Evolutionary conservation across 2,888 invertebrate species (phyloP).

Genomic region (Anorthoa munda): DNA sequence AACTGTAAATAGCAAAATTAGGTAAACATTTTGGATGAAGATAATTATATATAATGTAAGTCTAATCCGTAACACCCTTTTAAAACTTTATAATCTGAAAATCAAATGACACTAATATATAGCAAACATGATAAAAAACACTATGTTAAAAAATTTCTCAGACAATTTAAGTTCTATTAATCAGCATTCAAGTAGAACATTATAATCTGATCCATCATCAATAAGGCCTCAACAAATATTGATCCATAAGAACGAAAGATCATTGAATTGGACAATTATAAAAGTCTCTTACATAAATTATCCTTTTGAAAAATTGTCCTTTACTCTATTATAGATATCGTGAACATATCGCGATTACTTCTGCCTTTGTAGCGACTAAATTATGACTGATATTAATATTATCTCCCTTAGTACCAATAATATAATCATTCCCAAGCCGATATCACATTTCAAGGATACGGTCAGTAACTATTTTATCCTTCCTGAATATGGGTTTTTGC

Average conservation of each 20-base stretch:
- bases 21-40: not conserved
- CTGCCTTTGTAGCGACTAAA: not conserved
- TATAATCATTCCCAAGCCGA: not conserved
- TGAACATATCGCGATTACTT: not conserved
- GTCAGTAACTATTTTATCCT: not conserved
- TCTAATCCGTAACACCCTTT: too few species aligned
- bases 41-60: too few species aligned
- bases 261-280: not conserved
- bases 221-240: conserved; percentile 7
- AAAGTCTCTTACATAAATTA: not conserved
- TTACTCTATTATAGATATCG: not conserved
- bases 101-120: not conserved
- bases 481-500: not conserved
- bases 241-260: not conserved
- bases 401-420: not conserved
- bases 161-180: not conserved
- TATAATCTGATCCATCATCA: not conserved
- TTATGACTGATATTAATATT: not conserved
- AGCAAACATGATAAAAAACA: not conserved
- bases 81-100: not conserved
- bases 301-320: not conserved
- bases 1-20: not conserved
- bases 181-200: not conserved
- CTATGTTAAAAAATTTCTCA: not conserved
- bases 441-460: conserved; percentile 1